Percentiles rank a stretch among this genome's conserved stretches.
Evolutionary conservation across 2,797 vertebrate genomes (phyloP).

Genomic region (Varecia variegata): DNA sequence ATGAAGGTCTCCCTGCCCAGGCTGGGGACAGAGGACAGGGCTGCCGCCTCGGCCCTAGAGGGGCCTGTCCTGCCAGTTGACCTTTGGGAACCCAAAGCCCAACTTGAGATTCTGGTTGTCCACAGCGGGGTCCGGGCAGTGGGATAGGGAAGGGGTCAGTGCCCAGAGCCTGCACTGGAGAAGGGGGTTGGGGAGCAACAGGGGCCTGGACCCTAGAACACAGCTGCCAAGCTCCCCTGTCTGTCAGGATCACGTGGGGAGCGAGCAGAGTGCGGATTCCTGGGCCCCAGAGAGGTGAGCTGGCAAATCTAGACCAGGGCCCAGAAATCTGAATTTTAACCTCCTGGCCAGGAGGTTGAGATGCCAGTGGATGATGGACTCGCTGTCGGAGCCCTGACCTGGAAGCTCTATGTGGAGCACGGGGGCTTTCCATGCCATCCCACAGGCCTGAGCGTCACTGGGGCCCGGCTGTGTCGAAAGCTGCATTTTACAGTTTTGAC

Average conservation of each 20-base stretch:
- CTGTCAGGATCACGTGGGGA: rapidly evolving
- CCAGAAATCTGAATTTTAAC: neutral
- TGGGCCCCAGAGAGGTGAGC: neutral
- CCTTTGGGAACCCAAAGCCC: neutral
- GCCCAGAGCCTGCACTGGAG: neutral
- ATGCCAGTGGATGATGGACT: rapidly evolving
- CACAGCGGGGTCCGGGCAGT: neutral
- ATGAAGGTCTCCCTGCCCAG: neutral
- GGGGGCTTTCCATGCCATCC: neutral
- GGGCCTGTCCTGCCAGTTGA: too few species aligned
- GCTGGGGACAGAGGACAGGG: neutral
- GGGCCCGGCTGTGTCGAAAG: neutral
- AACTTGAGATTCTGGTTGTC: neutral
- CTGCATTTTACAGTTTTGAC: rapidly evolving
- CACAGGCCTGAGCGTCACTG: neutral
- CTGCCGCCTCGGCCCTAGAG: neutral
- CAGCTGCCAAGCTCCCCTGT: rapidly evolving
- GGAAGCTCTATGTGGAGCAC: neutral
- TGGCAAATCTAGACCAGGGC: neutral
- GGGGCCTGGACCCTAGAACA: neutral
- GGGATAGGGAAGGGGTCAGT: neutral
- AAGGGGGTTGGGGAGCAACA: neutral
- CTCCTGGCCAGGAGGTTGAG: neutral
- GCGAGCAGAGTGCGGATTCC: neutral
- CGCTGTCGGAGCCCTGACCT: neutral